Base-by-base conservation (phyloP, 2,797 vertebrate genomes). In the Catharus ustulatus region DNA sequence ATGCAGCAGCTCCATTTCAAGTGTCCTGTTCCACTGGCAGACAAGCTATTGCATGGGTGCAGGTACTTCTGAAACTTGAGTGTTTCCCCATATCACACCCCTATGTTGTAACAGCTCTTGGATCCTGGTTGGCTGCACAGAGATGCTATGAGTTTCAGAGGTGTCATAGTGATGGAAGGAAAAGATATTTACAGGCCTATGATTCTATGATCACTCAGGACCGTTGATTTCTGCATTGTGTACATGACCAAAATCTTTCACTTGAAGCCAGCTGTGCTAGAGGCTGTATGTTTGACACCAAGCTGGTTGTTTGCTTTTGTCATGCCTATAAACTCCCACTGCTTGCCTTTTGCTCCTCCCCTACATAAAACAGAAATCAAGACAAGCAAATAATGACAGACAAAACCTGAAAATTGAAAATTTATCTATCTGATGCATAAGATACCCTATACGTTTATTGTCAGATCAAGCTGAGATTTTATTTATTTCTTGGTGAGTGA, bases 61-160 rank as follows among this genome's bases (percentile, higher is more conserved):
- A 79, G 93, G 84, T 87, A 29, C 63, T 94, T 92, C 30, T 82
- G 63, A 94, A 92, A 92, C 30, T 26, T 61, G 74, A 81, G 59
- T 26, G 34, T 84, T 90, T 96, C 74, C 61, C 89, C 45, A 13
- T 59, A 69, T 57, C 83, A 84, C 4, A 1, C 45, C 18, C 19
- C 1, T 49, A 4, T 63, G 45, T 76, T 3, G 15, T 73, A 94
- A 88, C 43, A 46, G 10, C 24, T 79, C 51, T 42, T 71, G 69
- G 73, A 43, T 90, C 43, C 36, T 3, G 0, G 45, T 3, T 59
- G 48, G 59, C 43, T 77, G 32, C 5, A 16, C 54, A 73, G 46
- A 51, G 63, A 27, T 36, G 52, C 32, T 84, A 10, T 3, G 42
- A 23, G 7, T 81, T 84, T 86, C 80, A 76, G 72, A 74, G 29